Base-by-base conservation (phyloP, 2,113 vertebrate species). In the Dicrurus megarhynchus region DNA sequence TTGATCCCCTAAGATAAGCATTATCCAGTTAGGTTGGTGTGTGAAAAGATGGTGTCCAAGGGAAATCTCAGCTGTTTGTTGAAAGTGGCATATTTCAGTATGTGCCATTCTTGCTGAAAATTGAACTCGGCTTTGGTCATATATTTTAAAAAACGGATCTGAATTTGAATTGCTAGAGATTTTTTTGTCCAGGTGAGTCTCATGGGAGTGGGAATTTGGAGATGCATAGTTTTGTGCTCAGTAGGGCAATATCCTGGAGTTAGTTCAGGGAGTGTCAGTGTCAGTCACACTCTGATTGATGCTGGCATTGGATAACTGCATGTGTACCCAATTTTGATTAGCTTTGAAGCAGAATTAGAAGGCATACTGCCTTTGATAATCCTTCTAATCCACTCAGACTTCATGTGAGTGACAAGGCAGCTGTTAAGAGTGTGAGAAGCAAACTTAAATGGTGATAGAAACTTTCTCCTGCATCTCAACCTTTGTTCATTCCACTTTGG, bases 301-400 rank as follows among this genome's bases (percentile, higher is more conserved):
- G 41, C 74, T 97, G 93, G 81, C 87, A 50, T 76, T 94, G 93
- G 78, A 46, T 91, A 95, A 82, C 71, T 77, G 71, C 68, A 28
- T 90, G 83, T 92, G 86, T 55, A 95, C 91, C 83, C 26, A 91
- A 71, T 94, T 95, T 91, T 94, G 39, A 94, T 93, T 77, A 83
- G 70, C 82, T 97, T 88, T 95, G 93, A 97, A 94, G 61, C 63
- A 83, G 81, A 87, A 85, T 91, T 91, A 85, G 87, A 90, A 35
- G 10, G 55, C 78, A 84, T 76, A 73, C 81, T 68, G 77, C 52
- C 82, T 94, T 94, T 84, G 65, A 89, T 94, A 96, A 89, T 91
- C 87, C 81, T 87, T 93, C 87, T 95, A 89, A 94, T 94, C 84
- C 95, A 91, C 91, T 96, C 94, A 95, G 74, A 84, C 60, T 81